Percentiles rank a stretch among this genome's conserved stretches.
Evolutionary conservation across 2,888 invertebrate genomes (phyloP).

Genomic region (Tetragnatha montana): DNA sequence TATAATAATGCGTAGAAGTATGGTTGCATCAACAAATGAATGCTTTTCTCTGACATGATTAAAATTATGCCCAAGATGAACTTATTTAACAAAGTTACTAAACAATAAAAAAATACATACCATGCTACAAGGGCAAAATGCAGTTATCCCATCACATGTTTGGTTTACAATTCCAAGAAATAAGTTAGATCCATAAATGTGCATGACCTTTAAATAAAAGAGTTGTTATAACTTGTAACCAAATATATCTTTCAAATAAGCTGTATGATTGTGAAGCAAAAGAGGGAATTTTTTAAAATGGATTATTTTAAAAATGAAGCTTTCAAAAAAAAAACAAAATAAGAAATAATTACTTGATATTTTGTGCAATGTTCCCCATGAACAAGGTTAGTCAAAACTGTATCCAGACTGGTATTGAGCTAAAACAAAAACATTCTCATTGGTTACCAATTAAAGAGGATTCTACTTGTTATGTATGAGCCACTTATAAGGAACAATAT

Average conservation of each 20-base stretch:
- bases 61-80: neutral
- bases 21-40: neutral
- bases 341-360: conserved; percentile 82
- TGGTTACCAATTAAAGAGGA: too few relatives aligned
- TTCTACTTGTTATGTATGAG: neutral
- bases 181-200: conserved; percentile 89
- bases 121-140: conserved; percentile 94
- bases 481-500: neutral
- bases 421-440: conserved; percentile 74
- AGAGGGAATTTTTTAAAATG: too few relatives aligned
- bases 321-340: neutral
- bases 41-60: neutral
- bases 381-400: conserved; percentile 87
- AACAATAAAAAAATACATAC: conserved; percentile 76
- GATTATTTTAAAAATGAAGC: neutral
- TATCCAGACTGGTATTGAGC: conserved; percentile 87
- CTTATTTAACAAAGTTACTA: neutral
- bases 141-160: conserved; percentile 86
- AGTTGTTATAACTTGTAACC: too few relatives aligned
- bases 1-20: neutral
- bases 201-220: conserved; percentile 75
- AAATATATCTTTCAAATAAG: too few relatives aligned
- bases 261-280: too few relatives aligned
- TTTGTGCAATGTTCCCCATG: conserved; percentile 91
- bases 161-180: conserved; percentile 92